phyloP scores from a whole-genome alignment of 2,113 vertebrate species.

The Lepidothrix coronata region DNA sequence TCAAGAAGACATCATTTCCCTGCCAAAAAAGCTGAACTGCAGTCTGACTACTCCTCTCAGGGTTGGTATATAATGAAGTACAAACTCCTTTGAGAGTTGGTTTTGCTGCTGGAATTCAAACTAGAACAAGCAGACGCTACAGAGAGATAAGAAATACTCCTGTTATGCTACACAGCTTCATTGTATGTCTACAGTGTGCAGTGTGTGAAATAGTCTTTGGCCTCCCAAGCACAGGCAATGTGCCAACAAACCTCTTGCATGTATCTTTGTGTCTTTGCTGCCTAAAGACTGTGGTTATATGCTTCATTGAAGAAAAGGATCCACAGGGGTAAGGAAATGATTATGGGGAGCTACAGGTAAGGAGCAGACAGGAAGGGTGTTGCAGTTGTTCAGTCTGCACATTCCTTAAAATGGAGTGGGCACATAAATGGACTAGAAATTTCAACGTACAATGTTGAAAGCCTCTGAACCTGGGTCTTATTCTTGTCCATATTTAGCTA shows the following conservation, averaged over 20 bases:
- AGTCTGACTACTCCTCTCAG: not conserved
- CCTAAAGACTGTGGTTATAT: not conserved
- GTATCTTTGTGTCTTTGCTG: constrained; percentile 27
- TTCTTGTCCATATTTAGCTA: not conserved
- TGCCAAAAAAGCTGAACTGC: constrained; percentile 35
- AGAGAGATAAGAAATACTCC: constrained; percentile 49
- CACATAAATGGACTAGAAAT: not conserved
- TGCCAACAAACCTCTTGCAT: constrained; percentile 43
- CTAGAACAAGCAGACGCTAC: constrained; percentile 35
- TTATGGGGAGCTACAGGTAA: not conserved
- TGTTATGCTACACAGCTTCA: constrained; percentile 34
- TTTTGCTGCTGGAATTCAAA: constrained; percentile 61
- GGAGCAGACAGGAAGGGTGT: not conserved
- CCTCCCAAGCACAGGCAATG: constrained; percentile 16
- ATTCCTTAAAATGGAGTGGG: not conserved
- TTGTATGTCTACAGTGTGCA: not conserved
- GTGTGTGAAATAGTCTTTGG: constrained; percentile 34
- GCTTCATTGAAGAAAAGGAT: not conserved
- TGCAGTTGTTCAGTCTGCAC: not conserved
- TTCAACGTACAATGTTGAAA: not conserved
- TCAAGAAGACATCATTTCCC: not conserved
- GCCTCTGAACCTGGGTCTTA: not conserved
- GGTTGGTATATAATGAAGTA: constrained; percentile 14
- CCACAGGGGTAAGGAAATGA: not conserved
- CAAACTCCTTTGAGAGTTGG: constrained; percentile 10